A percentile compares a stretch with the other conserved stretches of the same genome.
Evolutionary conservation across 2,888 invertebrate genomes (phyloP).

Genomic region (Sminthurinus aureus): DNA sequence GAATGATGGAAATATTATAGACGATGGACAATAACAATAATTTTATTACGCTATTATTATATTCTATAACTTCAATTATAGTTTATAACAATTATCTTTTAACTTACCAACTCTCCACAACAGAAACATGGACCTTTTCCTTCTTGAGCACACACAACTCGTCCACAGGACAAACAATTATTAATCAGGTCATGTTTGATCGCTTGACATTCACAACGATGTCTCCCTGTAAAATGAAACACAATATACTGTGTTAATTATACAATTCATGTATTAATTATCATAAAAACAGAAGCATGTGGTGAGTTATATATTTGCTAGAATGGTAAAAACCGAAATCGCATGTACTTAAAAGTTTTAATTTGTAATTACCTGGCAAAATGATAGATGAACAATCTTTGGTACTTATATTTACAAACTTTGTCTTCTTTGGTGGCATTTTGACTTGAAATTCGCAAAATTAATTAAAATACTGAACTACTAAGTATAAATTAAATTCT

Average conservation of each 20-base stretch:
- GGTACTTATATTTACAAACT: constrained; percentile 78
- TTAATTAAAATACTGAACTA: neutral
- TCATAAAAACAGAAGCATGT: too few species aligned
- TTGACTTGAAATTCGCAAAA: constrained; percentile 6
- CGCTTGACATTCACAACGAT: constrained; percentile 91
- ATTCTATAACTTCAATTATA: neutral
- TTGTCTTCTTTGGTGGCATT: constrained; percentile 65
- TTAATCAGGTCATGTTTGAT: constrained; percentile 86
- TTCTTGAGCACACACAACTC: constrained; percentile 89
- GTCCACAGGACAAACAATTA: constrained; percentile 92
- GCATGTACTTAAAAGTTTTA: too few species aligned
- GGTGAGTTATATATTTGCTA: too few species aligned
- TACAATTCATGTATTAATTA: too few species aligned
- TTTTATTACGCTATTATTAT: too few species aligned
- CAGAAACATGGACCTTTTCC: constrained; percentile 96
- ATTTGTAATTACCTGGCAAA: constrained; percentile 54
- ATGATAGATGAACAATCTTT: constrained; percentile 70
- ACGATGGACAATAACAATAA: too few species aligned
- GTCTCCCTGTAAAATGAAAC: constrained; percentile 73
- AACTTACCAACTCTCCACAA: constrained; percentile 83
- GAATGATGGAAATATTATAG: neutral
- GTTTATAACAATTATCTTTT: neutral
- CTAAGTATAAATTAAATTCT: too few species aligned
- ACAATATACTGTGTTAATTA: too few species aligned
- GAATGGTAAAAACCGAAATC: too few species aligned